A percentile compares a stretch with the other conserved stretches of the same genome.
These are phyloP conservation scores for Pollenia angustigena DNA, from an alignment of 2,888 invertebrate species.

Conservation along the genomic window DNA sequence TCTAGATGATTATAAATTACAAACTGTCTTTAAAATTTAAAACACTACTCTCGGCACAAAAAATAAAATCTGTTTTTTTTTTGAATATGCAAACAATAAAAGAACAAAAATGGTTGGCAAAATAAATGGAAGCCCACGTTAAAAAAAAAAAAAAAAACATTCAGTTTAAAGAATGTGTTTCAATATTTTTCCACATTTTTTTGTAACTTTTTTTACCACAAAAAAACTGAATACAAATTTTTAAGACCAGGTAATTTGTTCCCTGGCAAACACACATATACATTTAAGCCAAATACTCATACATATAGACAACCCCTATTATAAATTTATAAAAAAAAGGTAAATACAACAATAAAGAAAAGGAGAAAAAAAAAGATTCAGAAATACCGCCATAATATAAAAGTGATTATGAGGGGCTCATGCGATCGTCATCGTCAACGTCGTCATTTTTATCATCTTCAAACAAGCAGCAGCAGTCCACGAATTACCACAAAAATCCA, in stretches of 20 bases:
- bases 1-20: conserved; percentile 67
- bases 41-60: conserved; percentile 50
- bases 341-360: conserved; percentile 21
- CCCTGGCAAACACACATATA: conserved; percentile 13
- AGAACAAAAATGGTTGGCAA: conserved; percentile 28
- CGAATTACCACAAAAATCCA: conserved; percentile 70
- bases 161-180: conserved; percentile 51
- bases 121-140: conserved; percentile 59
- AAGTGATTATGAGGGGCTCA: conserved; percentile 67
- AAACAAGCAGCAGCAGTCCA: conserved; percentile 64
- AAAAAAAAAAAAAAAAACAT: conserved; percentile 49
- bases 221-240: conserved; percentile 65
- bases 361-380: conserved; percentile 5
- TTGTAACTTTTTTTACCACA: not conserved
- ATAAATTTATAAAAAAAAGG: conserved; percentile 53
- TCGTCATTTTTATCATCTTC: conserved; percentile 54
- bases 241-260: conserved; percentile 73
- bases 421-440: conserved; percentile 51
- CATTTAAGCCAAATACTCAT: conserved; percentile 1
- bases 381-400: conserved; percentile 60
- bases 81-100: conserved; percentile 48
- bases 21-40: conserved; percentile 66
- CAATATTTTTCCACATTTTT: conserved; percentile 16
- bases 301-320: conserved; percentile 41
- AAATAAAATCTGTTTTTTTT: not conserved